Evolutionary conservation across 1,140 invertebrate species (phyloP).

Genomic region (Drosophila yakuba): DNA sequence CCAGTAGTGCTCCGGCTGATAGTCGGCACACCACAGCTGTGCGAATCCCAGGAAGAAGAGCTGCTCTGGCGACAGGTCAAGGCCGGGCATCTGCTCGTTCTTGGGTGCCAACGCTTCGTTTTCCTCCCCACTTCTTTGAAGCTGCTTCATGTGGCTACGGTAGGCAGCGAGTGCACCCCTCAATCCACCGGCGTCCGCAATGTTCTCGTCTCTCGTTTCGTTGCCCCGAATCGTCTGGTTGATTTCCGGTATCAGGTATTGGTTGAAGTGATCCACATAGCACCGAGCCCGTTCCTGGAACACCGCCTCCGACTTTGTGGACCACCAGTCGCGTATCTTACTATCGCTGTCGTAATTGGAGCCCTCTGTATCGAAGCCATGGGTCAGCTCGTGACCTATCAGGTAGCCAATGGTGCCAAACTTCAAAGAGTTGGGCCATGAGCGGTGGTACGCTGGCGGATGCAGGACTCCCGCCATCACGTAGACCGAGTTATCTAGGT

Average conservation of each 20-base stretch:
- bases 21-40: slow-evolving; percentile 86
- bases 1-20: slow-evolving; percentile 73
- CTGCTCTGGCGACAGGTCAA: slow-evolving; percentile 93
- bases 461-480: slow-evolving; percentile 94
- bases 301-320: slow-evolving; percentile 55
- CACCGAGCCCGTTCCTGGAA: slow-evolving; percentile 87
- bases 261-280: slow-evolving; percentile 90
- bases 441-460: slow-evolving; percentile 94
- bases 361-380: slow-evolving; percentile 71
- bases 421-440: slow-evolving; percentile 73
- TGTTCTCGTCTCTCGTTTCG: slow-evolving; percentile 89
- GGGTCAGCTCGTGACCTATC: slow-evolving; percentile 76
- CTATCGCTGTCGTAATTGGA: slow-evolving; percentile 56
- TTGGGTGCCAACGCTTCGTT: slow-evolving; percentile 78
- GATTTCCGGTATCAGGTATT: slow-evolving; percentile 85
- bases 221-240: slow-evolving; percentile 86
- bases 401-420: slow-evolving; percentile 74
- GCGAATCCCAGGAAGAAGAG: slow-evolving; percentile 96
- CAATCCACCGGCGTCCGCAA: slow-evolving; percentile 94
- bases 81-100: slow-evolving; percentile 90
- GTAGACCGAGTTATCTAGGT: slow-evolving; percentile 74
- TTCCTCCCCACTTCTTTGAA: slow-evolving; percentile 76
- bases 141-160: slow-evolving; percentile 60
- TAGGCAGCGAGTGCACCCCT: slow-evolving; percentile 95
- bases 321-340: slow-evolving; percentile 73